These are phyloP conservation scores for Guaruba guarouba DNA, from an alignment of 2,113 vertebrate genomes.

Conservation along the genomic window DNA sequence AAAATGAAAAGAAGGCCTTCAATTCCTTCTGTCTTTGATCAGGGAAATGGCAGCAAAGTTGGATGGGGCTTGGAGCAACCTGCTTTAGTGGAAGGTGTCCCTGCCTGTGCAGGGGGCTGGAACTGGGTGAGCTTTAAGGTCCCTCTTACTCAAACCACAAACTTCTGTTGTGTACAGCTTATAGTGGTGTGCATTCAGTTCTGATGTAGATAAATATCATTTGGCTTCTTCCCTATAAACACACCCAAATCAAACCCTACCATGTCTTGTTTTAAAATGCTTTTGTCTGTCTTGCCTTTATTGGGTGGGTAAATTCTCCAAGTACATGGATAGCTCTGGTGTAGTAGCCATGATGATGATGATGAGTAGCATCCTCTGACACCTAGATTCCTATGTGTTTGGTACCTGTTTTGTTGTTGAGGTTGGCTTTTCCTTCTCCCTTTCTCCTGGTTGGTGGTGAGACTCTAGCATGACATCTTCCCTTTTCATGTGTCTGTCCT, in stretches of 20 bases:
- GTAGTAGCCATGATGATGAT: too few species aligned
- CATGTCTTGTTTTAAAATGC: not conserved
- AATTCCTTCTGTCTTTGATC: not conserved
- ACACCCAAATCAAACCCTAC: not conserved
- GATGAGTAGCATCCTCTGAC: not conserved
- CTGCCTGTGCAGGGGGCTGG: not conserved
- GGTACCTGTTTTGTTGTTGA: not conserved
- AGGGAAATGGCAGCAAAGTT: not conserved
- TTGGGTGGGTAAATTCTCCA: not conserved
- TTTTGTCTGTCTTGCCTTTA: not conserved
- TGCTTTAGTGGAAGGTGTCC: not conserved
- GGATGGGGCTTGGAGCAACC: not conserved
- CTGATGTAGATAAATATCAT: not conserved
- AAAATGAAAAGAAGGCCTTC: not conserved
- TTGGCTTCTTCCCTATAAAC: not conserved
- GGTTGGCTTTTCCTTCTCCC: not conserved
- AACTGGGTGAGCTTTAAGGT: not conserved
- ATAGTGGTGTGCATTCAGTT: accelerated
- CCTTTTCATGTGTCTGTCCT: accelerated
- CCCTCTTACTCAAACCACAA: not conserved
- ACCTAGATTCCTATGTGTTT: not conserved
- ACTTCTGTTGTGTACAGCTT: not conserved
- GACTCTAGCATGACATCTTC: not conserved
- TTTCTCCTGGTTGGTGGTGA: not conserved
- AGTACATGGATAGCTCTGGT: accelerated